Conservation (phyloP, 1,140 invertebrate species). For the Drosophila punjabiensis region DNA sequence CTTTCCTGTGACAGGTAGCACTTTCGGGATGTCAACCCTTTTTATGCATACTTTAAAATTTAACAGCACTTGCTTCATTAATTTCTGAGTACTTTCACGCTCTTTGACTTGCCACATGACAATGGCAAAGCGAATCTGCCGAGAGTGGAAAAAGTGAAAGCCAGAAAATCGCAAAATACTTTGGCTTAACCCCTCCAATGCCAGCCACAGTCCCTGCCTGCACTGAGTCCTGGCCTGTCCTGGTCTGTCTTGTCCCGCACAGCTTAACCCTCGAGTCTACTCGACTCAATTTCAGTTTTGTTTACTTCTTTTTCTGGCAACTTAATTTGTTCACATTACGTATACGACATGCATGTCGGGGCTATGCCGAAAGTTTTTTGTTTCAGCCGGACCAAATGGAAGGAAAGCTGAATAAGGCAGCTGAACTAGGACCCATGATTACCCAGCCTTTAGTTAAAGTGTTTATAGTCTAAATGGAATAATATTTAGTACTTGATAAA, state of each 20-base stretch:
- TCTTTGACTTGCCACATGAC: constrained; percentile 56
- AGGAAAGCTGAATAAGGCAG: background rate
- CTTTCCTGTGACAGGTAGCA: constrained; percentile 47
- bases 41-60: constrained; percentile 62
- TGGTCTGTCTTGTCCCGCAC: constrained; percentile 9
- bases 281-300: constrained; percentile 40
- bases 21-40: constrained; percentile 64
- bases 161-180: constrained; percentile 50
- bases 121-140: constrained; percentile 28
- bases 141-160: constrained; percentile 1
- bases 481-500: background rate
- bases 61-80: constrained; percentile 75
- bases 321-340: constrained; percentile 59
- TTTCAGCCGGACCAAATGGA: constrained; percentile 14
- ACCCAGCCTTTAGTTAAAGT: background rate
- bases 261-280: constrained; percentile 33
- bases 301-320: constrained; percentile 45
- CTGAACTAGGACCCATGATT: background rate
- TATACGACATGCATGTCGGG: constrained; percentile 63
- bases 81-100: constrained; percentile 62
- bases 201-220: constrained; percentile 2
- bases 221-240: background rate
- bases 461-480: background rate
- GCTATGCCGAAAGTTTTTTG: constrained; percentile 15
- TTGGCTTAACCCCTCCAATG: constrained; percentile 30